A percentile compares a stretch with the other conserved stretches of the same genome.
phyloP scores from a whole-genome alignment of 2,113 vertebrate species.

The Canis aureus region DNA sequence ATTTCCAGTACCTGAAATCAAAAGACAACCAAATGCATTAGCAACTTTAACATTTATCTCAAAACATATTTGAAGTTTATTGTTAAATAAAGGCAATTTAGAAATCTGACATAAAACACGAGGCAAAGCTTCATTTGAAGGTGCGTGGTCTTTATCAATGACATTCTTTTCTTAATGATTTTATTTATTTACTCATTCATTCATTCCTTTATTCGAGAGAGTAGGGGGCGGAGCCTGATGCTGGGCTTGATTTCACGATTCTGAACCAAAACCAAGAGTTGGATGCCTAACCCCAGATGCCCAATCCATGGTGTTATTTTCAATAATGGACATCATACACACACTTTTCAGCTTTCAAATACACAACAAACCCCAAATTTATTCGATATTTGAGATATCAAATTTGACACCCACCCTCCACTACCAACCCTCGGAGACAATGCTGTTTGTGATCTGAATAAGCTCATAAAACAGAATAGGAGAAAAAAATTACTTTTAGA shows the following conservation, averaged over 20 bases:
- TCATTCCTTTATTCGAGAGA: background rate
- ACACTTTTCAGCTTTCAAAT: slow-evolving; percentile 49
- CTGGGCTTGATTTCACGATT: background rate
- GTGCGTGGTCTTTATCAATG: background rate
- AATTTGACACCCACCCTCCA: slow-evolving; percentile 19
- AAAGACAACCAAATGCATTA: slow-evolving; percentile 58
- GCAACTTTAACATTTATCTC: slow-evolving; percentile 27
- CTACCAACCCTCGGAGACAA: background rate
- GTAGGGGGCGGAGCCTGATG: background rate
- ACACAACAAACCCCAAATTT: background rate
- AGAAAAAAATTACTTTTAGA: slow-evolving; percentile 40
- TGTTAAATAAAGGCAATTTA: slow-evolving; percentile 20
- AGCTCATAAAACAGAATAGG: slow-evolving; percentile 14
- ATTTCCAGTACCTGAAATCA: slow-evolving; percentile 93
- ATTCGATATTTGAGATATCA: slow-evolving; percentile 57
- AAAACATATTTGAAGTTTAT: background rate
- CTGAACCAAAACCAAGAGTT: background rate
- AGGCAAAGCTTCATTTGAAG: slow-evolving; percentile 47
- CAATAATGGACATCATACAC: background rate
- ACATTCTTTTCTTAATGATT: background rate
- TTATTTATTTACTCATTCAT: background rate
- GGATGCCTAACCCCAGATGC: background rate
- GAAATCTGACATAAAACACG: slow-evolving; percentile 38
- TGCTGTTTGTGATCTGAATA: background rate
- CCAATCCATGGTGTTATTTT: slow-evolving; percentile 26